Evolutionary conservation across 2,113 vertebrate genomes (phyloP).

Genomic region (Callipepla californica): DNA sequence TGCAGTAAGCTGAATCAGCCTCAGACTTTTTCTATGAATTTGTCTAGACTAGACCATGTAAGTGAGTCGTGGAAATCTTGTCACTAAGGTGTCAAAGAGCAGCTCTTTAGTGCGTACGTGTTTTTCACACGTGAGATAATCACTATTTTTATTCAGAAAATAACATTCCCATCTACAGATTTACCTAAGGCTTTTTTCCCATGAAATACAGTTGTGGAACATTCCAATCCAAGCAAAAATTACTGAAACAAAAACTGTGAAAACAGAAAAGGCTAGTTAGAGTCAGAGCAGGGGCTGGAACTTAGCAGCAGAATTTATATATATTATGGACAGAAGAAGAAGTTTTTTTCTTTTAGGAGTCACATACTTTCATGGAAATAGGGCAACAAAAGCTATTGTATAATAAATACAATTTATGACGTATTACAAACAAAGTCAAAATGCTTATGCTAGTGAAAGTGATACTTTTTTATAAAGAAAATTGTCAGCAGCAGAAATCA

Average conservation of each 20-base stretch:
- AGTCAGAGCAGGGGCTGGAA: background rate
- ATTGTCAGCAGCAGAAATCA: background rate
- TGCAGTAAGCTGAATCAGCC: background rate
- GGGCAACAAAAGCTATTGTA: no score
- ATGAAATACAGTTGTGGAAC: background rate
- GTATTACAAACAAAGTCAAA: background rate
- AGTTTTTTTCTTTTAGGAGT: background rate
- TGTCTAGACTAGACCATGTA: background rate
- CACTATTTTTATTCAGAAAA: background rate
- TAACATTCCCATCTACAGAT: no score
- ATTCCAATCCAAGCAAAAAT: background rate
- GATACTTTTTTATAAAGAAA: background rate
- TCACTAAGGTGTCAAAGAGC: background rate
- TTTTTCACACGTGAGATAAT: background rate
- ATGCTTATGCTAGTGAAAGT: background rate
- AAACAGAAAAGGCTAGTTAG: background rate
- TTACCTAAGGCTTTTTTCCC: background rate
- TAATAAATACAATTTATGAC: background rate
- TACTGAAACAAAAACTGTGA: background rate
- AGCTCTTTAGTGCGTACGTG: background rate
- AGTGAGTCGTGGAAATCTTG: background rate
- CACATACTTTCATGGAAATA: background rate
- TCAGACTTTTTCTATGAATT: background rate
- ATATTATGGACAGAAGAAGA: background rate
- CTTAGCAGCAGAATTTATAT: background rate